A percentile compares a stretch with the other conserved stretches of the same genome.
Evolutionary conservation across 2,888 invertebrate genomes (phyloP).

Genomic region (Lampropteryx suffumata): DNA sequence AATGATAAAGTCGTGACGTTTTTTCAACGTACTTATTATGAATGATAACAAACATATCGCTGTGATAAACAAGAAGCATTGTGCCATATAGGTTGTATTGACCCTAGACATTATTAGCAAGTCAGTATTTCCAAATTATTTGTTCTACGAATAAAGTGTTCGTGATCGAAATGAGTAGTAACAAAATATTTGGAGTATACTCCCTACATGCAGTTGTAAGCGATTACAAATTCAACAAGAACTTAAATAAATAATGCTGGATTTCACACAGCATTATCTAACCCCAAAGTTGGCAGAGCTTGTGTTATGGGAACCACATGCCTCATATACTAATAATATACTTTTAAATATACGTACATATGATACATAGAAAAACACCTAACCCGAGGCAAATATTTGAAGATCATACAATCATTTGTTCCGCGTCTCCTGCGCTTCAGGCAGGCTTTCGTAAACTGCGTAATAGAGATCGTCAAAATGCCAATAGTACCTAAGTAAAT

Average conservation of each 20-base stretch:
- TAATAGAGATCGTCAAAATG: too few relatives aligned
- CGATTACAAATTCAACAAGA: not conserved
- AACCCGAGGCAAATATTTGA: too few relatives aligned
- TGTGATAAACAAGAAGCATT: constrained; percentile 13
- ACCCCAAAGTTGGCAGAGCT: too few relatives aligned
- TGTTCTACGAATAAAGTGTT: not conserved
- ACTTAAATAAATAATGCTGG: too few relatives aligned
- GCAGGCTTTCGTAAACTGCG: too few relatives aligned
- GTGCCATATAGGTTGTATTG: constrained; percentile 34
- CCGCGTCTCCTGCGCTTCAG: too few relatives aligned
- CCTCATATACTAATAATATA: too few relatives aligned
- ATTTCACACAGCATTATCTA: too few relatives aligned
- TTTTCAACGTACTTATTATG: constrained; percentile 1
- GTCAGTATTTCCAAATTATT: not conserved
- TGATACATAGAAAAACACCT: too few relatives aligned
- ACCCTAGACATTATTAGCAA: constrained; percentile 18
- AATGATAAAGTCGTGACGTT: constrained; percentile 20
- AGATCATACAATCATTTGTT: too few relatives aligned
- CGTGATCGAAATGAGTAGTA: not conserved
- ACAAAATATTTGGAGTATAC: not conserved
- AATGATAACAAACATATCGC: constrained; percentile 14
- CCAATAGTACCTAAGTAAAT: constrained; percentile 11
- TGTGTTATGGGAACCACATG: too few relatives aligned
- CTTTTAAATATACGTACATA: too few relatives aligned
- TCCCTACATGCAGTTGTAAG: not conserved